Evolutionary conservation across 2,113 vertebrate genomes (phyloP).

Genomic region (Asarcornis scutulata): DNA sequence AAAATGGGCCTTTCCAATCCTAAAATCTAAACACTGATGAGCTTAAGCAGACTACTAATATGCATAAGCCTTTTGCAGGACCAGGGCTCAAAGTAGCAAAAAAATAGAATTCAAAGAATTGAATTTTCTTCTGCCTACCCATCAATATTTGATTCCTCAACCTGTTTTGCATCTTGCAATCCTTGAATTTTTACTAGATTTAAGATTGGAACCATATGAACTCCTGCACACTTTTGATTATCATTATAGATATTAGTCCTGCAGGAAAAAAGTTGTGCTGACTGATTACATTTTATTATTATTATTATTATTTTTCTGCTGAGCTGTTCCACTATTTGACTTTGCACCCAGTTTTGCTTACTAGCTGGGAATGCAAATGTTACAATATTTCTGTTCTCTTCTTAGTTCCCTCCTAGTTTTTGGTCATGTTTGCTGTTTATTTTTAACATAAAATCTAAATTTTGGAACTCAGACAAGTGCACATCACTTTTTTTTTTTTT

Average conservation of each 20-base stretch:
- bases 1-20: background rate
- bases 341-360: background rate
- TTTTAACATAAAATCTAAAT: background rate
- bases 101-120: background rate
- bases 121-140: background rate
- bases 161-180: background rate
- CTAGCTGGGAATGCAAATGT: background rate
- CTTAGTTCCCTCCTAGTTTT: background rate
- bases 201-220: background rate
- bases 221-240: background rate
- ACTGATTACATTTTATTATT: background rate
- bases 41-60: background rate
- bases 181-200: background rate
- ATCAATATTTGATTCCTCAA: background rate
- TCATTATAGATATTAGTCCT: background rate
- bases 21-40: conserved; percentile 10
- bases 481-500: conserved; percentile 11
- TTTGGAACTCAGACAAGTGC: background rate
- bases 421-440: background rate
- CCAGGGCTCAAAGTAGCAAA: background rate
- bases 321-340: background rate
- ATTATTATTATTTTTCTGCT: background rate
- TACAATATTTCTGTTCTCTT: background rate
- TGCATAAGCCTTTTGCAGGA: background rate
- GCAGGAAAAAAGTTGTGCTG: background rate